These are phyloP conservation scores for Acyrthosiphon pisum DNA, from an alignment of 1,140 invertebrate genomes.

Conservation along the genomic window DNA sequence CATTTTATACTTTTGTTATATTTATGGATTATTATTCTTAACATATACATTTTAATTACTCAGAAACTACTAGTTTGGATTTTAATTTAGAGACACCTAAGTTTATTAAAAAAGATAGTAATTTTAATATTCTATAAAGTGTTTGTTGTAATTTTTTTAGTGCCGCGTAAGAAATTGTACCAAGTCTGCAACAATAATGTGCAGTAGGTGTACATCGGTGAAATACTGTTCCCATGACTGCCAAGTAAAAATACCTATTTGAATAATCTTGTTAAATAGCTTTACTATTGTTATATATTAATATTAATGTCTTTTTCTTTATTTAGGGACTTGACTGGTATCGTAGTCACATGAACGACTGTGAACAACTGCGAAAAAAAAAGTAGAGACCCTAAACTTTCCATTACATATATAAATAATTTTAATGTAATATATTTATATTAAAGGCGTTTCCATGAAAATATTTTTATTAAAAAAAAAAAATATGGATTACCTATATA, in stretches of 20 bases:
- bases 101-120: no score
- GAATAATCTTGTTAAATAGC: neutral
- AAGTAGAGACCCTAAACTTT: no score
- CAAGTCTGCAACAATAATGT: constrained; percentile 19
- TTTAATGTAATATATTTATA: no score
- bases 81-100: no score
- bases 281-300: neutral
- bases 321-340: constrained; percentile 14
- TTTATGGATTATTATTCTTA: no score
- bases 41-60: no score
- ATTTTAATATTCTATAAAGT: no score
- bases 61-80: no score
- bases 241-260: constrained; percentile 18
- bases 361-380: neutral
- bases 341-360: neutral
- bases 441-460: no score
- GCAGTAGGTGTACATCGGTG: constrained; percentile 17
- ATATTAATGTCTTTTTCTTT: neutral
- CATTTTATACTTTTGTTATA: no score
- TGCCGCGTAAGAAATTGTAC: neutral
- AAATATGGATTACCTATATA: neutral
- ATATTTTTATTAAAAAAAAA: neutral
- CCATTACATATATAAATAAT: no score
- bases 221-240: constrained; percentile 31
- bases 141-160: neutral